Percentiles rank a stretch among this genome's conserved stretches.
These are phyloP conservation scores for Oscheius sp. DNA, from an alignment of 2,888 invertebrate genomes.

Conservation along the genomic window DNA sequence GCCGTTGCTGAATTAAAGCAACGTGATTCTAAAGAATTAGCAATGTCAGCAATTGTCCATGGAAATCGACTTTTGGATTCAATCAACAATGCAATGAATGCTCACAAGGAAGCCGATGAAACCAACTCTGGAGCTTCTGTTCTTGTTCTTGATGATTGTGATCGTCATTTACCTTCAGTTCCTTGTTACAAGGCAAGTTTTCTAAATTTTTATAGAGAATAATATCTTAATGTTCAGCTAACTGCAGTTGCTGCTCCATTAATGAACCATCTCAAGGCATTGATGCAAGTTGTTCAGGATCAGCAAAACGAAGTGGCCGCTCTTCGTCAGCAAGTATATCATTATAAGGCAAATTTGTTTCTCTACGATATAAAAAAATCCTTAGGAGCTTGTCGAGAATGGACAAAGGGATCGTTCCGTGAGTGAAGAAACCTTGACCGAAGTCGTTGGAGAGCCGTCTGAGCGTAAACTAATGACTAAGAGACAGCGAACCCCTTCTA, in stretches of 20 bases:
- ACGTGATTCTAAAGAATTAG: constrained; percentile 63
- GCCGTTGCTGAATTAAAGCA: constrained; percentile 79
- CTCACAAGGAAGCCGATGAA: constrained; percentile 55
- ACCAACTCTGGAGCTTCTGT: constrained; percentile 36
- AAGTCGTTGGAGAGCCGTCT: constrained; percentile 35
- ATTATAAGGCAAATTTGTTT: constrained; percentile 49
- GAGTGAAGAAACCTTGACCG: constrained; percentile 65
- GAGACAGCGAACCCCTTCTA: constrained; percentile 47
- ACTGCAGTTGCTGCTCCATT: constrained; percentile 69
- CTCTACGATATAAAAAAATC: not conserved
- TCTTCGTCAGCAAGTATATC: constrained; percentile 59
- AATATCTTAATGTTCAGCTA: constrained; percentile 38
- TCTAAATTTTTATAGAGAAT: not conserved
- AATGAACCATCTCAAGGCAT: constrained; percentile 69
- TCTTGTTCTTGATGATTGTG: constrained; percentile 50
- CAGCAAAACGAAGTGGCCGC: constrained; percentile 60
- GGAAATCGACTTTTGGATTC: constrained; percentile 69
- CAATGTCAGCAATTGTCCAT: constrained; percentile 69
- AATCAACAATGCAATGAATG: constrained; percentile 59
- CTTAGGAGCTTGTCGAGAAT: constrained; percentile 52
- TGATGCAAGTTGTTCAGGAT: constrained; percentile 67
- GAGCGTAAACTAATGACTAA: constrained; percentile 49
- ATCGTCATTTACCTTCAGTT: constrained; percentile 60
- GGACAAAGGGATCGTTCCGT: constrained; percentile 58
- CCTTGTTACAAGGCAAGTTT: constrained; percentile 61